Evolutionary conservation across 2,113 vertebrate genomes (phyloP), one percentile per base, ranked within the genome.

Genomic region (Dryoscopus gambensis): DNA sequence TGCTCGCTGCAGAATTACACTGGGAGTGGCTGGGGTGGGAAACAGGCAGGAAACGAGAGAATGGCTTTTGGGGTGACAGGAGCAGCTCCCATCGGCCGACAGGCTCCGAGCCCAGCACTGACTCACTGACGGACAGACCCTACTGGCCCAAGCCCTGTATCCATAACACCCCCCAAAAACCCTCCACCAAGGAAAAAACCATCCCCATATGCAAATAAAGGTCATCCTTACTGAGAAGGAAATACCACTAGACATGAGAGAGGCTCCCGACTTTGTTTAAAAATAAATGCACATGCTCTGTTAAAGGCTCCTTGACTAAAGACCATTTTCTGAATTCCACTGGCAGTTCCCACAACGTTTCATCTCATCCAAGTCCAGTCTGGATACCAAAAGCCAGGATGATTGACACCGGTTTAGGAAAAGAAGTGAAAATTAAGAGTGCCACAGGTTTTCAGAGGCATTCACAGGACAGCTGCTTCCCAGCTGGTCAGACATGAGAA

Each of bases 401-500:
- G 50, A 46, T 2, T 22, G 55, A 31, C 40, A 53, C 12, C 7
- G 28, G 9, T 16, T 64, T 52, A 33, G 31, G 39, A 37, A 65
- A 81, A 83, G 9, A 70, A 69, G 40, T 0, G 2, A 59, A n/a
- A 86, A 69, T n/a, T 2, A 37, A 23, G 50, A n/a, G 47, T 11
- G n/a, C 8, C 47, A 44, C 24, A 11, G 31, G 23, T 59, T 93
- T 74, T 11, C 18, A 12, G 46, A 67, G 46, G 49, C 59, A 63
- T 16, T 42, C 37, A 13, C 52, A 28, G 53, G 28, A 31, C 46
- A 67, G 44, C 9, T 7, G 3, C 46, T 42, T 19, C 30, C 37
- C 39, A 65, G 1, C 10, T 4, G 5, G 42, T 37, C 75, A 76
- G 7, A 31, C 37, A 5, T 0, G 5, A 46, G 13, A 27, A 46